Conservation (phyloP, 2,888 invertebrate species). For the Cheilosia variabilis region DNA sequence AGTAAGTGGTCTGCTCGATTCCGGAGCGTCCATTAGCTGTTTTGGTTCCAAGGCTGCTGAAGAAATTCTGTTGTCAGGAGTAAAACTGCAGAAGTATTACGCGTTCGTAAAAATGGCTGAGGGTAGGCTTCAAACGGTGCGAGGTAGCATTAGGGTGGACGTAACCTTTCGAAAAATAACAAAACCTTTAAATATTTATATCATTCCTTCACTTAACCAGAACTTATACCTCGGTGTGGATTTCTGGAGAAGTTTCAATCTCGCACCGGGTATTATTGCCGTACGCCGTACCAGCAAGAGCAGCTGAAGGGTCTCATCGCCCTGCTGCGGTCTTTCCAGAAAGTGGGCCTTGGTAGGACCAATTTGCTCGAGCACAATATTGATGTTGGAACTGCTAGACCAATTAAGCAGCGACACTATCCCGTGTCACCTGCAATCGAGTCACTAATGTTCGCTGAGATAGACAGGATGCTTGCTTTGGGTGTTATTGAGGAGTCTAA, state of each 20-base stretch:
- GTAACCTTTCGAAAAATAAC: not conserved
- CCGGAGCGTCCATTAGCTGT: constrained; percentile 54
- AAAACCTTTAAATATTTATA: not conserved
- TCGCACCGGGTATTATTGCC: too few relatives aligned
- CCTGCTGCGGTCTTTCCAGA: not conserved
- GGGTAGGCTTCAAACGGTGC: not conserved
- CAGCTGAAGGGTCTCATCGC: not conserved
- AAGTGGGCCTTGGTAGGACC: not conserved
- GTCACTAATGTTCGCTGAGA: too few relatives aligned
- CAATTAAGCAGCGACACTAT: not conserved
- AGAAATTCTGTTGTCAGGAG: constrained; percentile 25
- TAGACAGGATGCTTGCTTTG: too few relatives aligned
- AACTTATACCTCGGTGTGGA: too few relatives aligned
- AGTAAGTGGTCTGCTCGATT: constrained; percentile 53
- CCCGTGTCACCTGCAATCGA: not conserved
- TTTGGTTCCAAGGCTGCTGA: constrained; percentile 40
- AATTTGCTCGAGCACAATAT: not conserved
- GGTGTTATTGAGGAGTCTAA: not conserved
- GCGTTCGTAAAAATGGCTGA: not conserved
- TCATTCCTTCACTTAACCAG: not conserved
- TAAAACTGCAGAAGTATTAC: not conserved
- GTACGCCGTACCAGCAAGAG: not conserved
- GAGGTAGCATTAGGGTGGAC: not conserved
- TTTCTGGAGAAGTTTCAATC: too few relatives aligned
- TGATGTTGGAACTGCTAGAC: not conserved